These are phyloP conservation scores for Meta bourneti DNA, from an alignment of 2,888 invertebrate genomes.

Conservation along the genomic window DNA sequence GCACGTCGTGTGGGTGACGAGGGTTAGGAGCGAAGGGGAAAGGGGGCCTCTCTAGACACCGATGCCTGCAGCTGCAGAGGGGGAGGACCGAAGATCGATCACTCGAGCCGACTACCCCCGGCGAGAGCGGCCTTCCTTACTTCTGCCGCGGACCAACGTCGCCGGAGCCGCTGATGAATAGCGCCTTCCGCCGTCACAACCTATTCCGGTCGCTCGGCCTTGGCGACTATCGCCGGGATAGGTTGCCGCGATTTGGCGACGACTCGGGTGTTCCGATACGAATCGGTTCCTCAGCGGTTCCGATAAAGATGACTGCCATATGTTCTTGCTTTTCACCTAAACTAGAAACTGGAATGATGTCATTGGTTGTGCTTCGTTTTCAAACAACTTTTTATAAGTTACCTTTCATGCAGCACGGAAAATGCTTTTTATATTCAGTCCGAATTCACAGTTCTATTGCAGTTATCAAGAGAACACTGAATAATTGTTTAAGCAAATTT, in stretches of 20 bases:
- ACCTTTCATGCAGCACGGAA: no score
- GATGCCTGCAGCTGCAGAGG: conserved; percentile 46
- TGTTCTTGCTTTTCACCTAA: not conserved
- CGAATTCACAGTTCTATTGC: no score
- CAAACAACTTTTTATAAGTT: no score
- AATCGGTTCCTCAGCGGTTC: not conserved
- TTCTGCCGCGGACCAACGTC: conserved; percentile 55
- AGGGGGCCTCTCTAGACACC: conserved; percentile 68
- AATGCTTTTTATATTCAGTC: no score
- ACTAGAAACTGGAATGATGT: not conserved
- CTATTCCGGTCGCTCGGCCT: conserved; percentile 7
- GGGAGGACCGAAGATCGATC: conserved; percentile 65
- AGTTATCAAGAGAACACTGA: no score
- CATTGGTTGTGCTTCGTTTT: no score
- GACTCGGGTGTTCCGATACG: conserved; percentile 11
- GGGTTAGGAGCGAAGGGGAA: conserved; percentile 11
- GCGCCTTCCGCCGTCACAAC: conserved; percentile 53
- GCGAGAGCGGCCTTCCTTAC: conserved; percentile 25
- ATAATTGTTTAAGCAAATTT: no score
- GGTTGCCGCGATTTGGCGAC: conserved; percentile 40
- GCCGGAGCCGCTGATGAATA: conserved; percentile 74
- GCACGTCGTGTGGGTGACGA: conserved; percentile 75
- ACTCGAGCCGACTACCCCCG: conserved; percentile 56
- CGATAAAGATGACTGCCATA: not conserved
- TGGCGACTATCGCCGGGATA: not conserved